Conservation (phyloP, 2,797 vertebrate genomes). For the Coracias cyanogaster region DNA sequence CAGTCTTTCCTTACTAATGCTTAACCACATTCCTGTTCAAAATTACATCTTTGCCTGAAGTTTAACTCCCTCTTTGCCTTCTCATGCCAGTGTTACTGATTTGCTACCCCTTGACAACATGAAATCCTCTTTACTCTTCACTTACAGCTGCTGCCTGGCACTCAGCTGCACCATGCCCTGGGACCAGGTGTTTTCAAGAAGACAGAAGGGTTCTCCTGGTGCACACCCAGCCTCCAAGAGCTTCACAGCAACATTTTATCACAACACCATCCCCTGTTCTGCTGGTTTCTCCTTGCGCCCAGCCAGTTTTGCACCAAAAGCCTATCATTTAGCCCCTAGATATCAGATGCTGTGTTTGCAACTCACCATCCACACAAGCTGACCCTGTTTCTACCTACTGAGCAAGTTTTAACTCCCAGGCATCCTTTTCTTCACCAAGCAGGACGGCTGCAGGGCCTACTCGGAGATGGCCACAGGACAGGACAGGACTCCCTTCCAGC, state of each 20-base stretch:
- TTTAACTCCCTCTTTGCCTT: neutral
- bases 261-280: accelerated
- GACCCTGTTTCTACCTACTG: accelerated
- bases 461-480: neutral
- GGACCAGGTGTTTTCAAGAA: neutral
- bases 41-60: neutral
- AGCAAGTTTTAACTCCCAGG: too few species aligned
- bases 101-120: neutral
- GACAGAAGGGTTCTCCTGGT: accelerated
- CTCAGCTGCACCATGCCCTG: neutral
- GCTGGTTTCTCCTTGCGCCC: neutral
- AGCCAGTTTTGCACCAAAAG: neutral
- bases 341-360: accelerated
- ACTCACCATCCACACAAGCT: accelerated
- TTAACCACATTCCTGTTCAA: neutral
- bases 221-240: accelerated
- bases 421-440: neutral
- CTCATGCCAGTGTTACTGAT: neutral
- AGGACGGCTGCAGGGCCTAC: neutral
- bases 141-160: neutral
- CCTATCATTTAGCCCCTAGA: accelerated
- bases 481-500: neutral
- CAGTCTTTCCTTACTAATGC: neutral
- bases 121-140: neutral
- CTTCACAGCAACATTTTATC: accelerated